Evolutionary conservation across 1,140 invertebrate species (phyloP).

Genomic region (Stegodyphus dumicola): DNA sequence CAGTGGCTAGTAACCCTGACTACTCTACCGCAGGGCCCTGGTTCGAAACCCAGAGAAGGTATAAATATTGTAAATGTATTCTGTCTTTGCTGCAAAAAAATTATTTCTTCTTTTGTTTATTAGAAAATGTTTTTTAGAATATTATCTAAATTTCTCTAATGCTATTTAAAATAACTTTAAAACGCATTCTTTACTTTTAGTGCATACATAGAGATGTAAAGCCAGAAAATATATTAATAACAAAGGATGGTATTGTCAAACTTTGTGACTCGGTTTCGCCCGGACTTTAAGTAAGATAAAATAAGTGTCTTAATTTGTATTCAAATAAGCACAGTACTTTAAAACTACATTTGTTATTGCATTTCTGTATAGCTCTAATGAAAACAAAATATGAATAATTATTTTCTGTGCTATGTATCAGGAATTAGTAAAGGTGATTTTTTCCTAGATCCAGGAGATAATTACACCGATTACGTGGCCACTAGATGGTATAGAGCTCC

Average conservation of each 20-base stretch:
- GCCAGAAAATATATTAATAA: conserved; percentile 98
- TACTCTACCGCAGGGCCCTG: no score
- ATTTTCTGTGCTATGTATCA: no score
- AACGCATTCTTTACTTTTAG: conserved; percentile 64
- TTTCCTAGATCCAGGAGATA: conserved; percentile 82
- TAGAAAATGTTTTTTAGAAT: no score
- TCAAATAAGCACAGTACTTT: neutral
- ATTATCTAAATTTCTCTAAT: no score
- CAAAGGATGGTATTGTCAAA: conserved; percentile 92
- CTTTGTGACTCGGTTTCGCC: conserved; percentile 98
- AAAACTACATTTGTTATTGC: neutral
- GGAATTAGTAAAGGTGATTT: no score
- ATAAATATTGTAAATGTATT: no score
- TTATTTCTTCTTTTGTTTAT: no score
- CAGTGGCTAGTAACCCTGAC: no score
- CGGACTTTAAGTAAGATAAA: conserved; percentile 84
- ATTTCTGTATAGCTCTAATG: neutral
- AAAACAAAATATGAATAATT: no score
- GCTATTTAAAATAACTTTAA: no score
- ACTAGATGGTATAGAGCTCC: conserved; percentile 98
- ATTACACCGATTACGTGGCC: conserved; percentile 99
- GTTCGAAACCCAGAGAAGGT: no score
- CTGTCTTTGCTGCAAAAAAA: no score
- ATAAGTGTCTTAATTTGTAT: neutral
- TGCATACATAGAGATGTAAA: conserved; percentile 98